Evolutionary conservation across 2,888 invertebrate species (phyloP), one percentile per base, ranked within the genome.

Genomic region (Dryobotodes eremita): DNA sequence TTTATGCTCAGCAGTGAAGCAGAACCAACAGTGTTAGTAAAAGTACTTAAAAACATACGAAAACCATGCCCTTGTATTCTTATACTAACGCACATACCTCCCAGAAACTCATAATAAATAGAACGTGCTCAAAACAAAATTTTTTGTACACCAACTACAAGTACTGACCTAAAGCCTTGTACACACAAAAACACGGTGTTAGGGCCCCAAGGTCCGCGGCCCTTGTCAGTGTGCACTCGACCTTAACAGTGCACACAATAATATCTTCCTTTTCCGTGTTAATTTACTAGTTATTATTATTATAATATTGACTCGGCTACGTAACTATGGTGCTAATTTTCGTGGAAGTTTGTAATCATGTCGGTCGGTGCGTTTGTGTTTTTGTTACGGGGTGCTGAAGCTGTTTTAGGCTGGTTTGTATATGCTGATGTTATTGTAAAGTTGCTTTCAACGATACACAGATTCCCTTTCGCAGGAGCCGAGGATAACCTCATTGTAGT

Each of bases 251-350:
- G 42, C 73, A 80, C 82, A 85, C 70, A 70, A 81, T 80, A 68
- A 85, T 87, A 70, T 71, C 82, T 87, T 88, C 89, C 85, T 80
- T 88, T 87, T 87, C 89, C 88, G 83, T 79, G 83, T 80, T 86
- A 75, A 79, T 82, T 86, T 75, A 70, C 79, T 82, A 88, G 81
- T 88, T 86, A 75, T 77, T 86, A 75, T 79, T 86, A 75, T 79
- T 81, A 73, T 74, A 88, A 88, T 88, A 88, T 87, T 86, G 86
- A 85, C 76, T 87, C 73, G 75, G 50, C 36, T 65, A 36, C 48
- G 71, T 82, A 61, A n/a, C 55, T 64, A 65, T 5, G 73, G 74
- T 46, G 82, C 53, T 80, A 80, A 85, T 65, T 61, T 81, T 61
- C 68, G 59, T 65, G 55, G 55, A 55, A n/a, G 71, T 65, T 59